Conservation (phyloP, 2,888 invertebrate genomes). For the Luperina nickerlii region DNA sequence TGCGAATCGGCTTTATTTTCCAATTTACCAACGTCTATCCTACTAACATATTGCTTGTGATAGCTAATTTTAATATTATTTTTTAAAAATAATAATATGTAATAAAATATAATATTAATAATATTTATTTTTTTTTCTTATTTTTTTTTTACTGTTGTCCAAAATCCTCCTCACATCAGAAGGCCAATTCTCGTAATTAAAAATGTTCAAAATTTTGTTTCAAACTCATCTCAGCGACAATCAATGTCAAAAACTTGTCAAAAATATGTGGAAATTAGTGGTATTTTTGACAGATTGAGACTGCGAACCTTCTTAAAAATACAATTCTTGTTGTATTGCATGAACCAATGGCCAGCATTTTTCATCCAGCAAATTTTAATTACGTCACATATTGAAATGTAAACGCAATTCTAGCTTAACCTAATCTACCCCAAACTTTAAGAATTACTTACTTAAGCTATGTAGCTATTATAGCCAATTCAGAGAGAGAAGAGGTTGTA, state of each 20-base stretch:
- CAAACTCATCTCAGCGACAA: neutral
- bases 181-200: too few relatives aligned
- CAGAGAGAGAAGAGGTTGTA: too few relatives aligned
- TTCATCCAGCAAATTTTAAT: too few relatives aligned
- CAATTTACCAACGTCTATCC: neutral
- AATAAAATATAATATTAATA: too few relatives aligned
- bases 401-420: neutral
- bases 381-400: neutral
- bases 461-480: conserved; percentile 16
- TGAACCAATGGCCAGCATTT: neutral
- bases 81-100: too few relatives aligned
- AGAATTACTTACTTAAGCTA: neutral
- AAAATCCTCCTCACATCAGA: neutral
- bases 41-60: neutral
- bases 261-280: neutral
- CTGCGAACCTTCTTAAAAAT: too few relatives aligned
- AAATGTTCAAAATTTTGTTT: too few relatives aligned
- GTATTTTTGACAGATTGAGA: neutral
- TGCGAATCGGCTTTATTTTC: neutral
- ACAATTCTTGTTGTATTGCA: neutral
- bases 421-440: neutral
- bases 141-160: neutral
- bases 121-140: too few relatives aligned
- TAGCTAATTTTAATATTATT: neutral
- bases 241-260: neutral